Conservation (phyloP, 2,113 vertebrate genomes). For the Trinectes maculatus region DNA sequence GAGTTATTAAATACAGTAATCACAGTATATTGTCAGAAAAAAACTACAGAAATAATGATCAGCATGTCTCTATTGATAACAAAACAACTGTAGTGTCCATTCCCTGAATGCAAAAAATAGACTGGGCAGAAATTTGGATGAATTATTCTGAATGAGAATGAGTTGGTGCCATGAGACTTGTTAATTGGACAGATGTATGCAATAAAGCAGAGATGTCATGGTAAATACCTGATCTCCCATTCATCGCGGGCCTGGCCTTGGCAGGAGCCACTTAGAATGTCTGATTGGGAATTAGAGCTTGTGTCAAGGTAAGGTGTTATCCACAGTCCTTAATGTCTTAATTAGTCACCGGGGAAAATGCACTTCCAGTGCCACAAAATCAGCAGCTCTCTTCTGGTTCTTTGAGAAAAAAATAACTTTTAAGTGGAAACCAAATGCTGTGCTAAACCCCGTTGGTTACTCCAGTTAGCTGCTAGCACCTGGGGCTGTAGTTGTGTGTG, state of each 20-base stretch:
- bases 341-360: constrained; percentile 56
- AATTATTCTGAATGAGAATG: constrained; percentile 69
- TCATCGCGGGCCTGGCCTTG: constrained; percentile 47
- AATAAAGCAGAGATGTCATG: constrained; percentile 64
- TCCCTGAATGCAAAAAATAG: constrained; percentile 27
- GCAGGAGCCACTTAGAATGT: constrained; percentile 65
- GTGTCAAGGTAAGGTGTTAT: constrained; percentile 74
- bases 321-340: constrained; percentile 53
- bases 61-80: background rate
- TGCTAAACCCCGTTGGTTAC: constrained; percentile 33
- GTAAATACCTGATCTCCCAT: constrained; percentile 78
- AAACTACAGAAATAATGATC: background rate
- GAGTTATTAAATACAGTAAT: background rate
- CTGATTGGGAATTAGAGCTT: constrained; percentile 77
- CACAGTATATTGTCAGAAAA: background rate
- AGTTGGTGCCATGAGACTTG: constrained; percentile 44
- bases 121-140: constrained; percentile 38
- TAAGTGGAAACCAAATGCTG: constrained; percentile 51
- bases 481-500: constrained; percentile 46
- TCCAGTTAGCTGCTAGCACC: constrained; percentile 54
- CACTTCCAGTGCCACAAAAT: constrained; percentile 47
- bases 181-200: constrained; percentile 79
- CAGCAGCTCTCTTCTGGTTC: constrained; percentile 52
- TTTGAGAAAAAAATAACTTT: constrained; percentile 33
- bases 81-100: constrained; percentile 28